Base-by-base conservation (phyloP, 1,140 invertebrate species). In the Zaprionus kolodkinae region DNA sequence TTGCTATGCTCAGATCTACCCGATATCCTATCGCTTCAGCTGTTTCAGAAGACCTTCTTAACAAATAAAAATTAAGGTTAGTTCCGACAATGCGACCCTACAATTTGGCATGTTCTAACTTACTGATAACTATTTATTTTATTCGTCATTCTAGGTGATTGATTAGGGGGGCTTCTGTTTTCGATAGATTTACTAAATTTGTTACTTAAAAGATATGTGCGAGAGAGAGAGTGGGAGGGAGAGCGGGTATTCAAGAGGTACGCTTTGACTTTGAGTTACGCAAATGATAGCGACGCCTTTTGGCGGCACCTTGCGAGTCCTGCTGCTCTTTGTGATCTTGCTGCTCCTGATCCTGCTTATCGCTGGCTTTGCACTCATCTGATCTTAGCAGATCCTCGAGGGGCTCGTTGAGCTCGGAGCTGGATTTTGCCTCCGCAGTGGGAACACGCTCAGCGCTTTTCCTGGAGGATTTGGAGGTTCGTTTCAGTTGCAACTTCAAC, bases 281-380 rank as follows among this genome's bases (percentile, higher is more conserved):
- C 1, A 87, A 69, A 59, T 88, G 63, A 54, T 87, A 87, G 33
- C 83, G 80, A 35, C 79, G 55, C 1, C 63, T 61, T 10, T 77
- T 88, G 48, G 27, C 21, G 27, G 25, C 6, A 13, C n/a, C 25
- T 38, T 35, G 21, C 3, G 27, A 0, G 30, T 52, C 12, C 56
- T 61, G 6, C 61, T 33, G 30, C 33, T 35, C 33, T 2, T 35
- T 6, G 25, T 17, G 13, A 12, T 48, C 45, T 66, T 61, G 5
- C 3, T 61, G 5, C 1, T 63, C 50, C 7, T 36, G 35, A 11
- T 80, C 78, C 13, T 76, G 70, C 0, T 78, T 75, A 3, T 64
- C 64, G 0, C 62, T 57, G 0, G 25, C 12, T 1, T 72, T 43
- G 0, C 50, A 13, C 50, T 33, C 35, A 2, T 12, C 15, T 1